These are phyloP conservation scores for Struthidea cinerea DNA, from an alignment of 2,113 vertebrate genomes.

Conservation along the genomic window DNA sequence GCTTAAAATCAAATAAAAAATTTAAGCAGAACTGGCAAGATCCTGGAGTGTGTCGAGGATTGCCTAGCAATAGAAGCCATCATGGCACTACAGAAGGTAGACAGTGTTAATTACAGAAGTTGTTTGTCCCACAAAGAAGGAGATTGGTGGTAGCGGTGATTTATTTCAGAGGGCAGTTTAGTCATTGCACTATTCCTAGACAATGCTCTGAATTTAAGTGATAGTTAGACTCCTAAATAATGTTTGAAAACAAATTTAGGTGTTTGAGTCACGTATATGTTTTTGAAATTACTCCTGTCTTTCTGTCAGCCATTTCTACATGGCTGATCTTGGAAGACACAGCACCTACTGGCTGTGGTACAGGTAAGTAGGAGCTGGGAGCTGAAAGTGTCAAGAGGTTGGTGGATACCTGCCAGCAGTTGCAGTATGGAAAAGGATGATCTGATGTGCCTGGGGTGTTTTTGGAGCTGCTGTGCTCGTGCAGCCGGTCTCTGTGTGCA, in stretches of 20 bases:
- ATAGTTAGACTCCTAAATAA: not conserved
- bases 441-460: not conserved
- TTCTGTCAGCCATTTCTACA: not conserved
- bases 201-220: slow-evolving; percentile 7
- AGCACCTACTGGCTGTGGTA: not conserved
- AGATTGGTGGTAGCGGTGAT: slow-evolving; percentile 1
- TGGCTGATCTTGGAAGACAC: not conserved
- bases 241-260: slow-evolving; percentile 22
- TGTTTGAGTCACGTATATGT: not conserved
- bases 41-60: not conserved
- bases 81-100: not conserved
- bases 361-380: not conserved
- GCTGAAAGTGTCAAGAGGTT: not conserved
- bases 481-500: not conserved
- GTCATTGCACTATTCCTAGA: slow-evolving; percentile 27
- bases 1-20: slow-evolving; percentile 1
- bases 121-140: not conserved
- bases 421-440: not conserved
- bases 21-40: not conserved
- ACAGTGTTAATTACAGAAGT: not conserved
- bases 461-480: not conserved
- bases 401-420: slow-evolving; percentile 11
- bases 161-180: slow-evolving; percentile 22
- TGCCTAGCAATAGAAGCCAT: not conserved
- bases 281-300: slow-evolving; percentile 2